Base-by-base conservation (phyloP, 2,797 vertebrate species). In the Eurystomus glaucurus region DNA sequence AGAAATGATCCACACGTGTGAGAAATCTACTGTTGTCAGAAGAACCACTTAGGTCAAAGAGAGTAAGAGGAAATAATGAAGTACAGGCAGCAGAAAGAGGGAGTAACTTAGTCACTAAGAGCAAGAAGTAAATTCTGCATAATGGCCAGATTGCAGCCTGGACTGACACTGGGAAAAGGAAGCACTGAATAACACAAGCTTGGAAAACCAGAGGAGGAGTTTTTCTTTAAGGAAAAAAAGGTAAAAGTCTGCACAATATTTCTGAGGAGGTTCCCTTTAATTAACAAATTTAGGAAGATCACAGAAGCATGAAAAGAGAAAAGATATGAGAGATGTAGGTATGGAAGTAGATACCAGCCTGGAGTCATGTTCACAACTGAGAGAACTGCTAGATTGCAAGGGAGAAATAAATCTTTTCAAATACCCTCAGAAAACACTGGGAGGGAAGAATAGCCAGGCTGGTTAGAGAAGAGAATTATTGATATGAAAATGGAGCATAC, bases 361-460 rank as follows among this genome's bases (percentile, higher is more conserved):
- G 64, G 46, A 82, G 31, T 89, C 48, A 26, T 64, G 51, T 61
- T 93, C 77, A 64, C 31, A 70, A 75, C 66, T 43, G 66, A 93
- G 66, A 89, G 86, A 88, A 72, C 19, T 54, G 21, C 85, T 76
- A 80, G 48, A 72, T 51, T 94, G 33, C 26, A 77, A 74, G 70
- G 45, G 37, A 88, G 65, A 93, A 95, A 74, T 62, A 95, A 93
- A 87, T 79, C 57, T 90, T 94, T 91, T 77, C 75, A 70, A 21
- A 52, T 45, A 68, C 41, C 33, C n/a, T 14, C 28, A 68, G 70
- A 88, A 97, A 95, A 83, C 41, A 70, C 26, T 57, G 52, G 23
- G 52, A 94, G 11, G 60, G 23, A 74, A 85, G 68, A 87, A 66
- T 57, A 83, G 28, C 48, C 52, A 65, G 41, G 3, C 33, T 89